Percentiles rank a stretch among this genome's conserved stretches.
These are phyloP conservation scores for Heteropelma amictum DNA, from an alignment of 2,888 invertebrate species.

Conservation along the genomic window DNA sequence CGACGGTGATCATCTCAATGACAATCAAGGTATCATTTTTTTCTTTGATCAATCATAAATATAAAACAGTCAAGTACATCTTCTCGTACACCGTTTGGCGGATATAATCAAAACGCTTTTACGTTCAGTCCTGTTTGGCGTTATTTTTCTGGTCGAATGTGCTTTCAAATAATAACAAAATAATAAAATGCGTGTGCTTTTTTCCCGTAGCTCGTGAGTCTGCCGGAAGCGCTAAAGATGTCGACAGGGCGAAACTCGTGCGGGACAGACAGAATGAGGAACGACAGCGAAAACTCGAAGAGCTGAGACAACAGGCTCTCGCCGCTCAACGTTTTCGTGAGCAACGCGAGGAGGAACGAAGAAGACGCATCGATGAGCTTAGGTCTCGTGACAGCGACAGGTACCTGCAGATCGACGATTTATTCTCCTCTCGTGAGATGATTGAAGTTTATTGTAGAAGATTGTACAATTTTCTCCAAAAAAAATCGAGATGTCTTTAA, in stretches of 20 bases:
- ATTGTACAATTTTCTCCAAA: too few relatives aligned
- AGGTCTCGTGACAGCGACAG: conserved; percentile 87
- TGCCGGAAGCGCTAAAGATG: conserved; percentile 72
- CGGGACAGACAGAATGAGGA: conserved; percentile 94
- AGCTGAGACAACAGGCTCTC: conserved; percentile 92
- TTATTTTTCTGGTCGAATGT: not conserved
- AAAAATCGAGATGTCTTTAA: too few relatives aligned
- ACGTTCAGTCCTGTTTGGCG: conserved; percentile 11
- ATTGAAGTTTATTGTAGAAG: not conserved
- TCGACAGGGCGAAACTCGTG: conserved; percentile 80
- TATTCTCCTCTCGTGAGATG: too few relatives aligned
- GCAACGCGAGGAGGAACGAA: conserved; percentile 91
- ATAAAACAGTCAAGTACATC: conserved; percentile 10
- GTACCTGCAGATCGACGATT: conserved; percentile 54
- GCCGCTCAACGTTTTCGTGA: conserved; percentile 94
- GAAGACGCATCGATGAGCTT: conserved; percentile 90
- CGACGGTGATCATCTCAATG: conserved; percentile 75
- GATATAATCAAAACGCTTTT: not conserved
- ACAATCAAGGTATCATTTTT: conserved; percentile 73
- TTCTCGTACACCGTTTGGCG: not conserved
- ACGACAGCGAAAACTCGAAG: conserved; percentile 92
- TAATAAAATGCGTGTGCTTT: not conserved
- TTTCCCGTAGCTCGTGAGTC: conserved; percentile 73
- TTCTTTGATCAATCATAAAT: conserved; percentile 19
- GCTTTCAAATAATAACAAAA: not conserved